These are phyloP conservation scores for Clarias macrocephalus DNA, from an alignment of 2,113 vertebrate genomes.

Conservation along the genomic window DNA sequence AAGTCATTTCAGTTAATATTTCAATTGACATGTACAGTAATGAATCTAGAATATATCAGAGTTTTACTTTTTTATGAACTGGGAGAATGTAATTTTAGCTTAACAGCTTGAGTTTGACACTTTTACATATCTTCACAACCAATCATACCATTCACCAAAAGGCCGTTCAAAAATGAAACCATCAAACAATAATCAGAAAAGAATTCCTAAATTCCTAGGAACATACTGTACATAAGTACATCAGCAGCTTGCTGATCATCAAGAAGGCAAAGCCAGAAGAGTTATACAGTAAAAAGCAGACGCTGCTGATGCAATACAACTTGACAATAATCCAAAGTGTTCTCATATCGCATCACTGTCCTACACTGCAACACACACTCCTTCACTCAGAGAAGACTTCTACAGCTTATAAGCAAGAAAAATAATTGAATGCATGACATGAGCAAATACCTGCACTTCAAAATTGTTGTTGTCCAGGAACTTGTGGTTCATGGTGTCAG, in stretches of 20 bases:
- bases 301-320: background rate
- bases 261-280: background rate
- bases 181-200: background rate
- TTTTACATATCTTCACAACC: background rate
- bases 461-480: constrained; percentile 93
- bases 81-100: background rate
- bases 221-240: background rate
- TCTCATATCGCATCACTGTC: background rate
- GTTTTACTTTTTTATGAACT: too few species aligned
- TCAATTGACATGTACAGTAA: too few species aligned
- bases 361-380: background rate
- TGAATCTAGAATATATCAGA: too few species aligned
- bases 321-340: background rate
- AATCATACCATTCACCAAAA: background rate
- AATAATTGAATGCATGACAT: background rate
- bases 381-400: background rate
- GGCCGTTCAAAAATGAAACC: background rate
- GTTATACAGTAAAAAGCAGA: too few species aligned
- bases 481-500: constrained; percentile 95
- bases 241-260: background rate
- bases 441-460: constrained; percentile 86
- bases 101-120: background rate
- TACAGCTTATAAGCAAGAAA: background rate
- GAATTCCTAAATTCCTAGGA: background rate
- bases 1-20: background rate